Evolutionary conservation across 92 coral and sea anemone genomes (phyloP).

Genomic region (Pocillopora meandrina): DNA sequence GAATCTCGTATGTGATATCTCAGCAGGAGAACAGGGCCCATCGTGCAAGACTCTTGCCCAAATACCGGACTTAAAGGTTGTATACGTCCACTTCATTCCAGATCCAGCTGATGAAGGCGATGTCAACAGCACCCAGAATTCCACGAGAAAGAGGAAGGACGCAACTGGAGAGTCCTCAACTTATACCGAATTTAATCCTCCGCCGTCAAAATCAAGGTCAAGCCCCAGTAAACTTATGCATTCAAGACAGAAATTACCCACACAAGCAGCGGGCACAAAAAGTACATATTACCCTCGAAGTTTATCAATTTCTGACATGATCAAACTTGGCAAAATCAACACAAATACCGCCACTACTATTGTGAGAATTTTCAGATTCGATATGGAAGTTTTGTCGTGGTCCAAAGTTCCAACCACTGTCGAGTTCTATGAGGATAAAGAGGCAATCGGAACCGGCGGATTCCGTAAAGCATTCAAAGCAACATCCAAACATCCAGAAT

Average conservation of each 20-base stretch:
- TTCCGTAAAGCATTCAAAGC: constrained; percentile 56
- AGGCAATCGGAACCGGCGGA: constrained; percentile 45
- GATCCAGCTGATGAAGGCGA: background rate
- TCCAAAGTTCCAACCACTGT: constrained; percentile 37
- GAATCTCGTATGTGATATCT: constrained; percentile 41
- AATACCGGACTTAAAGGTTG: constrained; percentile 52
- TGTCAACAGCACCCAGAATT: no score
- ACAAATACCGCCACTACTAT: no score
- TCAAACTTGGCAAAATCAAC: constrained; percentile 60
- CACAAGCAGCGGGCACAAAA: no score
- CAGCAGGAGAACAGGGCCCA: constrained; percentile 59
- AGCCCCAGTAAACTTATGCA: constrained; percentile 66
- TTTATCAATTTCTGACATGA: constrained; percentile 54
- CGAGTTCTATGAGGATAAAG: constrained; percentile 31
- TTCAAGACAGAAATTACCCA: no score
- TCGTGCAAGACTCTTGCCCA: constrained; percentile 45
- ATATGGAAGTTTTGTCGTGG: constrained; percentile 48
- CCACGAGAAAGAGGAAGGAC: no score
- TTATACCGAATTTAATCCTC: no score
- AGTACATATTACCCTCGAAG: constrained; percentile 23
- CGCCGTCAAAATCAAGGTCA: background rate
- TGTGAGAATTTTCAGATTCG: no score
- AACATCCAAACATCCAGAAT: constrained; percentile 34
- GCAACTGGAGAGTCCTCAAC: no score
- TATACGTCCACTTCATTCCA: constrained; percentile 40